phyloP scores from a whole-genome alignment of 1,140 invertebrate species.

The Contarinia nasturtii region DNA sequence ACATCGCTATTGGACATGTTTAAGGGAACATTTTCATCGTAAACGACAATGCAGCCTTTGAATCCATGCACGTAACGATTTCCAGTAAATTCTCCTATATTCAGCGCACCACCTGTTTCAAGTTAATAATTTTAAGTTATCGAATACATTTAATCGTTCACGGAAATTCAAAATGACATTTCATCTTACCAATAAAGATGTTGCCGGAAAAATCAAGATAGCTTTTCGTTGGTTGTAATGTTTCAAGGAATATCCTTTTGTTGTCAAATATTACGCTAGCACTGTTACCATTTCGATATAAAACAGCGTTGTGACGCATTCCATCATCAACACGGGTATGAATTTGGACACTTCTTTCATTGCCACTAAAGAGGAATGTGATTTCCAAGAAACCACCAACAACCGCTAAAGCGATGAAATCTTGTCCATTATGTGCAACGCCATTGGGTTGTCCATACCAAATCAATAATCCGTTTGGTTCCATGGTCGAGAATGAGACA shows the following conservation, averaged over 20 bases:
- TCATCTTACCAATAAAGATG: constrained; percentile 67
- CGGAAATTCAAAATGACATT: not conserved
- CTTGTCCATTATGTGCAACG: constrained; percentile 34
- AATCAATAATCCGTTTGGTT: constrained; percentile 62
- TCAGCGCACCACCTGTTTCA: constrained; percentile 57
- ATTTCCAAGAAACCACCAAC: constrained; percentile 58
- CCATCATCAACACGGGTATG: constrained; percentile 41
- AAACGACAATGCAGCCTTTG: constrained; percentile 70
- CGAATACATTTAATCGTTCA: no score
- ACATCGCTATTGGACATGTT: constrained; percentile 46
- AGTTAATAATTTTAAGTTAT: constrained; percentile 6
- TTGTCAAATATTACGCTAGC: constrained; percentile 54
- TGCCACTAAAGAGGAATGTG: constrained; percentile 70
- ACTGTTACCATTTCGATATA: constrained; percentile 40
- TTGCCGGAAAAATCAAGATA: constrained; percentile 57
- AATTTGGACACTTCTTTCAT: constrained; percentile 41
- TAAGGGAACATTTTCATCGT: constrained; percentile 48
- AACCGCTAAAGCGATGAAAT: constrained; percentile 55
- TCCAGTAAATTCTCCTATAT: constrained; percentile 49
- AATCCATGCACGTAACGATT: constrained; percentile 53
- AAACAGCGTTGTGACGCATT: constrained; percentile 49
- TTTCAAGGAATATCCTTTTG: constrained; percentile 28
- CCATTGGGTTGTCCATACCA: constrained; percentile 70
- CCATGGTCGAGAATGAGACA: constrained; percentile 60
- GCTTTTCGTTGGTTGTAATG: constrained; percentile 43